A percentile compares a stretch with the other conserved stretches of the same genome.
Conservation (phyloP, 2,797 vertebrate genomes). For the Vipera ursinii region DNA sequence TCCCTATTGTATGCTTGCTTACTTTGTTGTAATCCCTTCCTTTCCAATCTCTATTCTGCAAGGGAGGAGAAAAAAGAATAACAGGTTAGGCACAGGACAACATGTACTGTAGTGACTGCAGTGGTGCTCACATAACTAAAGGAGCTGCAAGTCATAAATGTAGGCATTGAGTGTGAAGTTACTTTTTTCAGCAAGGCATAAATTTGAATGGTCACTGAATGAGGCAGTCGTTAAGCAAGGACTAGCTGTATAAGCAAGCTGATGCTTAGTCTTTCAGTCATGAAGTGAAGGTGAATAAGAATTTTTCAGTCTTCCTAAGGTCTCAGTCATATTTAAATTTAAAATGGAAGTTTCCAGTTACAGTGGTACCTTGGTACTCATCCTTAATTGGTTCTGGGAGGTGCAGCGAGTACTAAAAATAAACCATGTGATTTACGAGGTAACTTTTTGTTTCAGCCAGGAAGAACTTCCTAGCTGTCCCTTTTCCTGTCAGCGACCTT, state of each 20-base stretch:
- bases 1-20: neutral
- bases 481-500: neutral
- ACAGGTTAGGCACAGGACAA: neutral
- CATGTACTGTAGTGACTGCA: neutral
- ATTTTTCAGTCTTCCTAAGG: neutral
- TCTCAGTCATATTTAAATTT: neutral
- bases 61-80: neutral
- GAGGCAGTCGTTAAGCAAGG: neutral
- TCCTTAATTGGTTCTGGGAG: neutral
- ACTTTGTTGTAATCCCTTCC: neutral
- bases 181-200: neutral
- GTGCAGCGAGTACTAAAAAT: neutral
- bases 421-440: fast-evolving
- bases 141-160: neutral
- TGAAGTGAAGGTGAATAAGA: neutral
- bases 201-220: neutral
- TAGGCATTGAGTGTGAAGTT: neutral
- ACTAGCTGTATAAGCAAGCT: neutral
- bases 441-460: neutral
- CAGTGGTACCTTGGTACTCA: neutral
- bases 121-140: neutral
- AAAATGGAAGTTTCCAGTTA: too few relatives aligned
- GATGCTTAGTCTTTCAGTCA: neutral
- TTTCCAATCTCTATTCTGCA: neutral
- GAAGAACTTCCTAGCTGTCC: neutral